Percentiles rank a stretch among this genome's conserved stretches.
Evolutionary conservation across 2,888 invertebrate species (phyloP).

Genomic region (Belgica antarctica): DNA sequence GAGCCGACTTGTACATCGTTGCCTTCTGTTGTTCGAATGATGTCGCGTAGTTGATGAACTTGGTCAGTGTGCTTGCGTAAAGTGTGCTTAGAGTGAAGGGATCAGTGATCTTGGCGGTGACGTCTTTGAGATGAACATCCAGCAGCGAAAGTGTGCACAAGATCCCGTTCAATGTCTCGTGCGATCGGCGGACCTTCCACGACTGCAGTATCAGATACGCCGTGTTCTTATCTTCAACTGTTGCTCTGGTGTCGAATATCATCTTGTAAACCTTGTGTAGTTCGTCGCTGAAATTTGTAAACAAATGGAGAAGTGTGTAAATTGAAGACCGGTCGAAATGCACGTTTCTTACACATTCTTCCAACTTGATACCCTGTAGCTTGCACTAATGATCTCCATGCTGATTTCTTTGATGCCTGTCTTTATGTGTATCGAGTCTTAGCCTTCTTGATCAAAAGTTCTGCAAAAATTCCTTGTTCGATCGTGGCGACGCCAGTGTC

Average conservation of each 20-base stretch:
- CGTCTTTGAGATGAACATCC: constrained; percentile 51
- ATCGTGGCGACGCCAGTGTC: no score
- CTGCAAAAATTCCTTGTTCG: no score
- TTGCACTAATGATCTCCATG: constrained; percentile 16
- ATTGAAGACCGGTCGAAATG: neutral
- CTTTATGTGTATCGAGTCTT: neutral
- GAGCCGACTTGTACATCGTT: constrained; percentile 53
- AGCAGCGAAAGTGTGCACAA: constrained; percentile 51
- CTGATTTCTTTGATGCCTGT: neutral
- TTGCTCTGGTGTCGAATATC: constrained; percentile 48
- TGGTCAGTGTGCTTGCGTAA: constrained; percentile 52
- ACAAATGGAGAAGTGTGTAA: neutral
- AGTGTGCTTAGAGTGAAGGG: constrained; percentile 47
- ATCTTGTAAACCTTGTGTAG: constrained; percentile 51
- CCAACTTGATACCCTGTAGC: constrained; percentile 30
- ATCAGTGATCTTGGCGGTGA: neutral
- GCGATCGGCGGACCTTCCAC: constrained; percentile 52
- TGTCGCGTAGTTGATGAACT: constrained; percentile 53
- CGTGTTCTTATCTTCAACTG: constrained; percentile 45
- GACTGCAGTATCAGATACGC: constrained; percentile 50
- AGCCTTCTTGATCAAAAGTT: no score
- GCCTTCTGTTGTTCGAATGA: constrained; percentile 48
- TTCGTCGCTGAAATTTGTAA: constrained; percentile 49
- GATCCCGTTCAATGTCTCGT: constrained; percentile 52
- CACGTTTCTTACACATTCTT: constrained; percentile 8